phyloP scores from a whole-genome alignment of 2,888 invertebrate genomes.

The Caprella mutica region DNA sequence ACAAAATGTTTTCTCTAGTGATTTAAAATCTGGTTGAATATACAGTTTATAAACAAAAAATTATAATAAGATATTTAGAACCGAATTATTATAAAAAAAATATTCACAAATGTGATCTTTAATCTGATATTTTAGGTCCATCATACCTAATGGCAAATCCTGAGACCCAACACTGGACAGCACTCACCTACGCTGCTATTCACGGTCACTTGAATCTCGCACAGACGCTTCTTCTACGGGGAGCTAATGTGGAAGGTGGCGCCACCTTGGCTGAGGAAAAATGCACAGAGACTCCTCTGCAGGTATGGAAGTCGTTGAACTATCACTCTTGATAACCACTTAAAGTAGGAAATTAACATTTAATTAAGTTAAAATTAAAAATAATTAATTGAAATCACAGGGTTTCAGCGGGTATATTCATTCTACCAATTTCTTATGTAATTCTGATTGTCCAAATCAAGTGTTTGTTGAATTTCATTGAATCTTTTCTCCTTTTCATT shows the following conservation, averaged over 20 bases:
- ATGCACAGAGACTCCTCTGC: slow-evolving; percentile 74
- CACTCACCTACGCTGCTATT: slow-evolving; percentile 65
- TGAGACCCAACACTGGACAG: slow-evolving; percentile 73
- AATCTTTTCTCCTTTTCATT: slow-evolving; percentile 3
- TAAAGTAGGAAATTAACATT: not conserved
- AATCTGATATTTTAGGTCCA: no score
- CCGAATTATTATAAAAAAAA: no score
- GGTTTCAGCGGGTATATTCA: not conserved
- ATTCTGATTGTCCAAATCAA: not conserved
- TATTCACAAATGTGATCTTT: no score
- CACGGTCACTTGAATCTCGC: slow-evolving; percentile 41
- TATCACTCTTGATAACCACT: not conserved
- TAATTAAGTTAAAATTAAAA: not conserved
- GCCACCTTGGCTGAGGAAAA: slow-evolving; percentile 70
- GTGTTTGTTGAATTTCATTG: not conserved
- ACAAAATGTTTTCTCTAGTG: no score
- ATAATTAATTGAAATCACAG: not conserved
- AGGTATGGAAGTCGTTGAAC: slow-evolving; percentile 47
- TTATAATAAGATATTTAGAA: no score
- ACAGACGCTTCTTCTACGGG: slow-evolving; percentile 53
- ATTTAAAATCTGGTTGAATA: no score
- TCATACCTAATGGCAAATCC: slow-evolving; percentile 42
- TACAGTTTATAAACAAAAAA: no score
- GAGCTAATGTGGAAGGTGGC: slow-evolving; percentile 75
- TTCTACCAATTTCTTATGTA: not conserved